Conservation (phyloP, 2,888 invertebrate species). For the Cylloceria caligata region DNA sequence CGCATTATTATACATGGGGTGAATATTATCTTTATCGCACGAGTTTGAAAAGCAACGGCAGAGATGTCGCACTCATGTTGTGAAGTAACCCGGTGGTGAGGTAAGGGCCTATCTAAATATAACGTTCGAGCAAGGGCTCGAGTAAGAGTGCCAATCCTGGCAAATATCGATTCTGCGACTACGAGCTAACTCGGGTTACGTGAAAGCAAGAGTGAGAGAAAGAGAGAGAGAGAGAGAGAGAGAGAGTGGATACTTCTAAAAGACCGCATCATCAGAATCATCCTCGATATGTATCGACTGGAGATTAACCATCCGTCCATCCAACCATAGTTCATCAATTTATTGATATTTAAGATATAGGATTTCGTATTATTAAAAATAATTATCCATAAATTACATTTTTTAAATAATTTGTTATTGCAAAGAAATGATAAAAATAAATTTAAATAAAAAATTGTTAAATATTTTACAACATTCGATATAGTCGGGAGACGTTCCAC, state of each 20-base stretch:
- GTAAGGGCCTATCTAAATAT: conserved; percentile 68
- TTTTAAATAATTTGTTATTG: neutral
- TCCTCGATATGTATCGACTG: conserved; percentile 21
- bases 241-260: conserved; percentile 35
- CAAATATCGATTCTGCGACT: conserved; percentile 60
- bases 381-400: neutral
- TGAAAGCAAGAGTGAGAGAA: conserved; percentile 1
- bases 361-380: neutral
- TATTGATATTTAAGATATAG: neutral
- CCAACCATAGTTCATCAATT: neutral
- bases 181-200: conserved; percentile 37
- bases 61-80: neutral
- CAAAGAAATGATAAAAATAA: neutral
- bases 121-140: conserved; percentile 64
- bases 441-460: too few relatives aligned
- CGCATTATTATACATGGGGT: conserved; percentile 4
- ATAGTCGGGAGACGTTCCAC: too few relatives aligned
- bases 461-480: too few relatives aligned
- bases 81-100: conserved; percentile 37
- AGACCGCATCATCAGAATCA: neutral
- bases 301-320: neutral
- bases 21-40: conserved; percentile 2
- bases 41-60: conserved; percentile 1
- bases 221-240: neutral
- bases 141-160: conserved; percentile 53